Base-by-base conservation (phyloP, 2,888 invertebrate genomes). In the Mesorhabditis sp. region DNA sequence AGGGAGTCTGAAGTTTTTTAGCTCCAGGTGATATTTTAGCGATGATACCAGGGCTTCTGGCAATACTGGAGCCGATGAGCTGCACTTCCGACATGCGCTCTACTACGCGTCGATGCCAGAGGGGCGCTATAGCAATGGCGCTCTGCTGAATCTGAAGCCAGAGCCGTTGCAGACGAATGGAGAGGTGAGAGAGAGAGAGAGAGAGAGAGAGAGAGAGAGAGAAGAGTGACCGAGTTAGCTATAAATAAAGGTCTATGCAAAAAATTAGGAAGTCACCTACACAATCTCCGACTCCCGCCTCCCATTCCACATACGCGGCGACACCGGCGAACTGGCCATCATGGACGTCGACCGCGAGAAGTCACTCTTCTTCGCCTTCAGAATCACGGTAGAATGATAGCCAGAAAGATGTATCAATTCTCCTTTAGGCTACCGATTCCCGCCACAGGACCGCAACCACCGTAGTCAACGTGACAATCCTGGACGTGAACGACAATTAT, bases 401-500 rank as follows among this genome's bases (percentile, higher is more conserved):
- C 7, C 67, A 43, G 13, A 13, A 62, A 6, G 28, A 5, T 4
- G 13, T 6, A 1, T 3, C 63, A 62, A 50, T 2, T n/a, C 58
- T 2, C n/a, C 2, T 1, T n/a, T n/a, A 50, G 58, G 58, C 58
- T 13, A n/a, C n/a, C n/a, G 7, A 10, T 13, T 50, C 58, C 58
- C 63, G 63, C n/a, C 28, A 2, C 28, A 28, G 28, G 28, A 28
- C 28, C 1, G 77, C 80, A 3, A n/a, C 64, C 5, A 72, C 82
- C 4, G 65, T 67, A 2, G 69, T 83, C n/a, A 79, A 79, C 15
- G 77, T 83, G 7, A 77, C 76, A 5, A 78, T 83, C 67, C 68
- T 81, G 3, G 83, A 83, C 66, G 80, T 84, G 13, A 83, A 83
- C 66, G 83, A 83, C 74, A 83, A 84, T 69, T 76, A 74, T 61